Conservation (phyloP, 2,888 invertebrate genomes). For the Caenorhabditis sp. region DNA sequence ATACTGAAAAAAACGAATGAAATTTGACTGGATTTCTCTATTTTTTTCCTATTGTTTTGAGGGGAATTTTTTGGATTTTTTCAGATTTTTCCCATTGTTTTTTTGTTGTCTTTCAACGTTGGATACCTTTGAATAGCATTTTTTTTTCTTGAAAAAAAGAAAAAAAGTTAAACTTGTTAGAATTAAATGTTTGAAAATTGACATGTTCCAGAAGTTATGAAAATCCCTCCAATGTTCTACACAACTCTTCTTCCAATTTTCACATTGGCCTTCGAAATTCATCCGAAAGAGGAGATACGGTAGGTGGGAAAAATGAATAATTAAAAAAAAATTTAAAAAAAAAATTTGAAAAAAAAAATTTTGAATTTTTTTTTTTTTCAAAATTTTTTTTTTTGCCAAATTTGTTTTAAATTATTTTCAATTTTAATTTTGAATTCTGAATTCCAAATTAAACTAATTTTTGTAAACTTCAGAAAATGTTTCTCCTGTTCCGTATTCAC, state of each 20-base stretch:
- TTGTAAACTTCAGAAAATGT: slow-evolving; percentile 57
- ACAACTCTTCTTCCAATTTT: slow-evolving; percentile 34
- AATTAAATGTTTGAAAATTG: too few relatives aligned
- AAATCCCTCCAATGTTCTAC: slow-evolving; percentile 26
- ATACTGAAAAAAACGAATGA: slow-evolving; percentile 5
- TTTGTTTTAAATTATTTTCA: too few relatives aligned
- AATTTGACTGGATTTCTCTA: neutral
- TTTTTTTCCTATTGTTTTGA: slow-evolving; percentile 16
- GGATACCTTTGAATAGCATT: neutral
- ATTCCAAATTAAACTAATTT: too few relatives aligned
- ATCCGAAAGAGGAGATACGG: slow-evolving; percentile 54
- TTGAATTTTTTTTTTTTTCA: slow-evolving; percentile 6
- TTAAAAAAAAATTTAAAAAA: slow-evolving; percentile 4
- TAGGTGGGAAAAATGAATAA: slow-evolving; percentile 8
- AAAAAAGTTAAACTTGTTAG: too few relatives aligned
- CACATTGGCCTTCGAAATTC: slow-evolving; percentile 42
- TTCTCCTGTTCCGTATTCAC: slow-evolving; percentile 70
- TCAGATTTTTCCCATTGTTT: neutral
- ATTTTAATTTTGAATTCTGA: neutral
- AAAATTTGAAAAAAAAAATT: slow-evolving; percentile 1
- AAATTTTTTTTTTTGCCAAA: neutral
- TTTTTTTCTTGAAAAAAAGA: neutral
- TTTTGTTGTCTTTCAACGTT: neutral
- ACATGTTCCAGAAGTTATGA: too few relatives aligned
- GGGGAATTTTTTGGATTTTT: neutral